Conservation (phyloP, 92 coral and sea anemone genomes). For the Epizoanthus fatuus region DNA sequence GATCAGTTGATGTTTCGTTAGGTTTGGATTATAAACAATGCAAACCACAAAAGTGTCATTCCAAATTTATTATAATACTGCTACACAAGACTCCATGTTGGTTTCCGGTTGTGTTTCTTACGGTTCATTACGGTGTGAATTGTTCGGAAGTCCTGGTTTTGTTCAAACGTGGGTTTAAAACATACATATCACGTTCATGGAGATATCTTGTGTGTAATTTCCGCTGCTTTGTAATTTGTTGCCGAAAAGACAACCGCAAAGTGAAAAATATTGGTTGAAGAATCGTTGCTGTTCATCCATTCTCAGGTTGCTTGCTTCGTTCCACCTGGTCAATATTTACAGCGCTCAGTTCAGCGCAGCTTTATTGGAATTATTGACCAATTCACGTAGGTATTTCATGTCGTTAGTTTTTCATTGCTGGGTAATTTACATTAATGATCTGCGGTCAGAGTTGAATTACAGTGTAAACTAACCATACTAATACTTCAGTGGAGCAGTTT, state of each 20-base stretch:
- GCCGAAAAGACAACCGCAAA: neutral
- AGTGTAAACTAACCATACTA: neutral
- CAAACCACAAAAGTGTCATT: neutral
- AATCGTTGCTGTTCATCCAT: neutral
- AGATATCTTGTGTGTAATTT: neutral
- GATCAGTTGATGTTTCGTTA: too few relatives aligned
- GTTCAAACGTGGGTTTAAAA: neutral
- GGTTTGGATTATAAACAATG: too few relatives aligned
- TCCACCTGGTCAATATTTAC: neutral
- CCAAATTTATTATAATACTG: neutral
- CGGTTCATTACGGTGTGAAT: neutral
- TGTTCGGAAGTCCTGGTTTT: neutral
- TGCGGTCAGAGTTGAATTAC: neutral
- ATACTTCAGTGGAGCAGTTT: neutral
- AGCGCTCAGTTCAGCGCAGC: neutral
- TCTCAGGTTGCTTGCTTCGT: neutral
- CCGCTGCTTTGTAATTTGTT: conserved; percentile 19
- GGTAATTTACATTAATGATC: neutral
- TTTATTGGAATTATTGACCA: neutral
- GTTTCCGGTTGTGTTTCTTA: conserved; percentile 6
- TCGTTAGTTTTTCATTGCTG: neutral
- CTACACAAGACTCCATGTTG: neutral
- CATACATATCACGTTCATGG: neutral
- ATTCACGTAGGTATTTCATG: neutral
- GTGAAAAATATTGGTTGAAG: neutral